A percentile compares a stretch with the other conserved stretches of the same genome.
phyloP scores from a whole-genome alignment of 2,797 vertebrate genomes.

The Gallirallus australis region DNA sequence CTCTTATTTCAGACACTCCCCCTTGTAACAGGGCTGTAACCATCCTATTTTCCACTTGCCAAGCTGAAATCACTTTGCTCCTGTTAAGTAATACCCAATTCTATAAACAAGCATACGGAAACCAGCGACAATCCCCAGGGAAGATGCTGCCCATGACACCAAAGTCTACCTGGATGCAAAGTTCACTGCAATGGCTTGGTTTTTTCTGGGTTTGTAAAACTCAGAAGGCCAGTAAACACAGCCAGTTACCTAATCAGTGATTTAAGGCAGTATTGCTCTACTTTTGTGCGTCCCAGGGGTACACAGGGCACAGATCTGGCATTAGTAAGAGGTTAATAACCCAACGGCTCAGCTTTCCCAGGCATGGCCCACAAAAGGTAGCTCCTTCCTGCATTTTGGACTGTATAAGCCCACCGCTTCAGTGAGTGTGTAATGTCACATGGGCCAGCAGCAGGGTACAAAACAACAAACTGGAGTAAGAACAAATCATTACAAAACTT shows the following conservation, averaged over 20 bases:
- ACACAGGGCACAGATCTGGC: background rate
- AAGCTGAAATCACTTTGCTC: background rate
- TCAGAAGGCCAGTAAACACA: background rate
- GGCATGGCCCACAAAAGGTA: too few species aligned
- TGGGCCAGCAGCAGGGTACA: background rate
- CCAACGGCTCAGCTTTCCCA: background rate
- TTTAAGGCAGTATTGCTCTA: background rate
- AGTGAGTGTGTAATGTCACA: accelerated
- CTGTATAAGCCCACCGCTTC: accelerated
- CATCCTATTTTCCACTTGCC: background rate
- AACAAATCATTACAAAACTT: background rate
- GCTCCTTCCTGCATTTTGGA: background rate
- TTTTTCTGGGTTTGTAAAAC: background rate
- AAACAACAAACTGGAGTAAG: background rate
- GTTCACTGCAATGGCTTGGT: background rate
- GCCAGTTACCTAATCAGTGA: background rate
- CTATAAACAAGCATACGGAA: background rate
- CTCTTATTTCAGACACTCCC: background rate
- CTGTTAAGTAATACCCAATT: background rate
- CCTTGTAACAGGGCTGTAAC: background rate
- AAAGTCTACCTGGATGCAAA: background rate
- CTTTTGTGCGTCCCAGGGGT: background rate
- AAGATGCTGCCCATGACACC: background rate
- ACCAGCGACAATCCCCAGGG: background rate
- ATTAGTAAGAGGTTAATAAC: background rate